phyloP scores from a whole-genome alignment of 2,888 invertebrate species.

The Malacosoma neustria region DNA sequence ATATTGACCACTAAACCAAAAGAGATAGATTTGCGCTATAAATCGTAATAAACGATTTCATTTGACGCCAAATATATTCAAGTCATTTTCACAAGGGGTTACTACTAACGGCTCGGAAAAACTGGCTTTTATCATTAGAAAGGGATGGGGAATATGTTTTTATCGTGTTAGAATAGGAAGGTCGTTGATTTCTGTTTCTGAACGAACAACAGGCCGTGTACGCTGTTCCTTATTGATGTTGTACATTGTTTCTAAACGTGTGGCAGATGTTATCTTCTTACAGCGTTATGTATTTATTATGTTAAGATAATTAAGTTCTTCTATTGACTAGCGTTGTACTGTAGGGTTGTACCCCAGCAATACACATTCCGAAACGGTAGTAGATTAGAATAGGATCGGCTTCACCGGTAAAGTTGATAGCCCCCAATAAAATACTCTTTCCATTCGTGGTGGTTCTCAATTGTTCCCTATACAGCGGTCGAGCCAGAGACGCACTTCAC shows the following conservation, averaged over 20 bases:
- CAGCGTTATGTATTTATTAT: no score
- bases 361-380: background rate
- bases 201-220: background rate
- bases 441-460: no score
- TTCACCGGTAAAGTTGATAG: no score
- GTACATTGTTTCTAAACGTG: background rate
- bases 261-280: background rate
- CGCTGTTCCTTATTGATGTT: background rate
- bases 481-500: no score
- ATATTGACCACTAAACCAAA: background rate
- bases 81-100: background rate
- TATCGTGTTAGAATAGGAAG: background rate
- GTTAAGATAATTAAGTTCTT: no score
- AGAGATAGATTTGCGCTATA: background rate
- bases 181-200: background rate
- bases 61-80: background rate
- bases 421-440: no score
- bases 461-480: no score
- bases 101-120: background rate
- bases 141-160: background rate
- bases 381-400: no score
- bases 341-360: background rate
- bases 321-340: no score
- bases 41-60: background rate
- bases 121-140: background rate